Percentiles rank a stretch among this genome's conserved stretches.
These are phyloP conservation scores for Rhagophthalmus giganteus DNA, from an alignment of 2,888 invertebrate genomes.

Conservation along the genomic window DNA sequence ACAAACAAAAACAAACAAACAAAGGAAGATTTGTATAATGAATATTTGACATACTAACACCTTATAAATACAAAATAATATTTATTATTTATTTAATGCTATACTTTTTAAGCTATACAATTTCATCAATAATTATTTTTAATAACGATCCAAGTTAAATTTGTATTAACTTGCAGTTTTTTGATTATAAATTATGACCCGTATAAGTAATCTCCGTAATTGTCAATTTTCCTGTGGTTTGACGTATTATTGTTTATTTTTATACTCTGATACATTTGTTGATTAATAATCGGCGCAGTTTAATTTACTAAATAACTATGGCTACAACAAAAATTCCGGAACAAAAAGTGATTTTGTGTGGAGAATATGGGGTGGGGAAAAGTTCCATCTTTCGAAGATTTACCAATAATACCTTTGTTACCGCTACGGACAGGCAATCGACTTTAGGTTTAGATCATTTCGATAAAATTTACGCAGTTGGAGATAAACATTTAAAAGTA, in stretches of 20 bases:
- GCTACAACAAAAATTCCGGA: slow-evolving; percentile 82
- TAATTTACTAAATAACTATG: slow-evolving; percentile 52
- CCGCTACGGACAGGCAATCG: slow-evolving; percentile 79
- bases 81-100: background rate
- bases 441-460: slow-evolving; percentile 91
- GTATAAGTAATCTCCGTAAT: too few relatives aligned
- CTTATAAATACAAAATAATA: too few relatives aligned
- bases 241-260: background rate
- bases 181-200: background rate
- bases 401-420: slow-evolving; percentile 86
- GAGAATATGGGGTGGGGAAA: slow-evolving; percentile 95
- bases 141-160: background rate
- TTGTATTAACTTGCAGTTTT: background rate
- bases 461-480: slow-evolving; percentile 76
- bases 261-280: background rate
- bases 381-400: slow-evolving; percentile 90
- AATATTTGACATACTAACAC: too few relatives aligned
- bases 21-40: too few relatives aligned
- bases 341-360: slow-evolving; percentile 91
- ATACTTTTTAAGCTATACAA: background rate
- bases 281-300: too few relatives aligned
- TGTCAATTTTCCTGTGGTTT: too few relatives aligned
- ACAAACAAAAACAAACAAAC: too few relatives aligned
- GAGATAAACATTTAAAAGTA: slow-evolving; percentile 79
- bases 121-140: background rate